Base-by-base conservation (phyloP, 2,113 vertebrate genomes). In the Mesocricetus auratus region DNA sequence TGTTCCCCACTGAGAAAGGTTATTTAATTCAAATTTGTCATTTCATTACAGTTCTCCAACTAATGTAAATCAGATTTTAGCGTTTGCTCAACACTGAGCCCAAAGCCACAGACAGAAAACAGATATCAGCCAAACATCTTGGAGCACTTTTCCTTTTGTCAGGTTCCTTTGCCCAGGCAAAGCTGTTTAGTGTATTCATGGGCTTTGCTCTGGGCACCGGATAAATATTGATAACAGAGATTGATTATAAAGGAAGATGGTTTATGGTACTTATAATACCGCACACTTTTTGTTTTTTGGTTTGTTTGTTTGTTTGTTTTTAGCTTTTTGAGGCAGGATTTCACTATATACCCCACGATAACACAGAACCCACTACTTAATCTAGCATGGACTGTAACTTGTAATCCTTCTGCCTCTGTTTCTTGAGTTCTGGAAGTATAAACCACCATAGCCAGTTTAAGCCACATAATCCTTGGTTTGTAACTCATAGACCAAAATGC, bases 11-110 rank as follows among this genome's bases (percentile, higher is more conserved):
- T 53, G 79, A 95, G 92, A 91, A 94, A 94, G 86, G 96, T 71
- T 90, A 90, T 83, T 95, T 90, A 95, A 94, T 83, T 91, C 31
- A 95, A 86, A 92, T 89, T 64, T 79, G 42, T 97, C 94, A 86
- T 95, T 96, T 98, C 89, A 78, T 96, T 96, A 71, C 16, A 96
- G 39, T 85, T 96, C 69, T 92, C 81, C 42, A 86, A 45, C 45
- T 75, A 89, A 86, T 50, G 33, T 82, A 96, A 96, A 95, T 94
- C 77, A 86, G 50, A 92, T 96, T 92, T 93, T 73, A 94, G 77
- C 24, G 53, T 89, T 92, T 96, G 53, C 47, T 95, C 91, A 92
- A 87, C 50, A 88, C 3, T 39, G 92, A 93, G 19, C 62, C 88
- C 58, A 62, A 71, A 94, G 73, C 11, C 78, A 73, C 62, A 92